Evolutionary conservation across 2,797 vertebrate genomes (phyloP).

Genomic region (Channa striata): DNA sequence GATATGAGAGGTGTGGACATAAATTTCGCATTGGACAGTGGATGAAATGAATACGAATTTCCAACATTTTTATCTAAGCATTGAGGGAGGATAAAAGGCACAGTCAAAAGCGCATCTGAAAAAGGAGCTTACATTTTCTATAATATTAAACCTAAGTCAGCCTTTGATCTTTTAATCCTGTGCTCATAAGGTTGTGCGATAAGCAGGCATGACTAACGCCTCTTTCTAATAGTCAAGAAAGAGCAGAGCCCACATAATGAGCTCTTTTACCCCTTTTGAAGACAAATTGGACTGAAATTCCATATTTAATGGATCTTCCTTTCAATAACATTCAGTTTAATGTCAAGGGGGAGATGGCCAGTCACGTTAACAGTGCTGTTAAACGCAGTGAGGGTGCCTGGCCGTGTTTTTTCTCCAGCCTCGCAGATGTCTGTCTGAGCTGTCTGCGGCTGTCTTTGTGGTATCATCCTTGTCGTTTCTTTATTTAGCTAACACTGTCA

Average conservation of each 20-base stretch:
- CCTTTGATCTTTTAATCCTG: constrained; percentile 99
- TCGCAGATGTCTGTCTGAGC: constrained; percentile 55
- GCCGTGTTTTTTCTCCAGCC: constrained; percentile 46
- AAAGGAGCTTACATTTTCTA: constrained; percentile 91
- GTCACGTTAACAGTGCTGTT: constrained; percentile 45
- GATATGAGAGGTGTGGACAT: constrained; percentile 77
- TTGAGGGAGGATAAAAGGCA: constrained; percentile 79
- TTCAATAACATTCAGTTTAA: constrained; percentile 78
- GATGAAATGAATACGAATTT: constrained; percentile 82
- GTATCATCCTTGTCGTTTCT: constrained; percentile 47
- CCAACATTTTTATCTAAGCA: constrained; percentile 80
- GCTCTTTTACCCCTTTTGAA: constrained; percentile 87
- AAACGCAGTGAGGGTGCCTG: constrained; percentile 35
- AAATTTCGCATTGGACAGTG: constrained; percentile 75
- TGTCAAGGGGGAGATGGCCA: constrained; percentile 56
- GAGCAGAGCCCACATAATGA: constrained; percentile 89
- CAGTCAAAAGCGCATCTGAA: constrained; percentile 82
- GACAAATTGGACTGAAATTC: constrained; percentile 87
- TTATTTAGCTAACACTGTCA: constrained; percentile 57
- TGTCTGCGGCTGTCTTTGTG: constrained; percentile 58
- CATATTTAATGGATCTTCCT: constrained; percentile 84
- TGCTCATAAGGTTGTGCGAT: constrained; percentile 97
- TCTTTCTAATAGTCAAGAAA: constrained; percentile 92
- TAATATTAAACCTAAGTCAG: constrained; percentile 92
- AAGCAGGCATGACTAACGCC: constrained; percentile 94